phyloP scores from a whole-genome alignment of 1,140 invertebrate genomes.

The Oncopeltus fasciatus region DNA sequence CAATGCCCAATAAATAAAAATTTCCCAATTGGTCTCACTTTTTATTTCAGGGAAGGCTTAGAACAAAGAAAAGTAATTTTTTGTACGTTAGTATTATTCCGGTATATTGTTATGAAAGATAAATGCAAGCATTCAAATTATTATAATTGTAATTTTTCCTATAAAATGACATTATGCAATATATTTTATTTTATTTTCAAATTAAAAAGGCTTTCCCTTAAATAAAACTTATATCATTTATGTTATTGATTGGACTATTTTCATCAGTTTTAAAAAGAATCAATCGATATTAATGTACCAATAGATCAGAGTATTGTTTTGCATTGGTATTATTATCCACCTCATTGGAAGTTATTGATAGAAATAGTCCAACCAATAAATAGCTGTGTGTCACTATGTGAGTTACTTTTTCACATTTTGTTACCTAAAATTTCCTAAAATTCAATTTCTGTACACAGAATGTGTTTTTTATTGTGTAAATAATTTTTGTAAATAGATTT shows the following conservation, averaged over 20 bases:
- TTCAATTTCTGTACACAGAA: background rate
- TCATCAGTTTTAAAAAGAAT: background rate
- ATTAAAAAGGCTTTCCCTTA: background rate
- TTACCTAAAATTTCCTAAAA: background rate
- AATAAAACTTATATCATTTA: no score
- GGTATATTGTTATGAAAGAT: background rate
- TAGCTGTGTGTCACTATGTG: background rate
- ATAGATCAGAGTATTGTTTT: no score
- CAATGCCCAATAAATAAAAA: background rate
- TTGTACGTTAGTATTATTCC: background rate
- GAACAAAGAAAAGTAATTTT: no score
- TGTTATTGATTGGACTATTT: conserved; percentile 4
- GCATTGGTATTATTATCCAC: no score
- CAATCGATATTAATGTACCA: background rate
- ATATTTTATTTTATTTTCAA: background rate
- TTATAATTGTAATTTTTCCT: background rate
- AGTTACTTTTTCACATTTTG: background rate
- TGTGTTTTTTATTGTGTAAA: background rate
- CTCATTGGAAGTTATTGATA: no score
- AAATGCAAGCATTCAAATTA: background rate
- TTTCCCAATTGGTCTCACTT: no score
- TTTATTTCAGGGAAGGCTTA: no score
- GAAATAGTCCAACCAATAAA: conserved; percentile 2
- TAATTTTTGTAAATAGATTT: conserved; percentile 7
- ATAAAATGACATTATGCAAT: background rate